Evolutionary conservation across 2,113 vertebrate species (phyloP).

Genomic region (Ctenodactylus gundi): DNA sequence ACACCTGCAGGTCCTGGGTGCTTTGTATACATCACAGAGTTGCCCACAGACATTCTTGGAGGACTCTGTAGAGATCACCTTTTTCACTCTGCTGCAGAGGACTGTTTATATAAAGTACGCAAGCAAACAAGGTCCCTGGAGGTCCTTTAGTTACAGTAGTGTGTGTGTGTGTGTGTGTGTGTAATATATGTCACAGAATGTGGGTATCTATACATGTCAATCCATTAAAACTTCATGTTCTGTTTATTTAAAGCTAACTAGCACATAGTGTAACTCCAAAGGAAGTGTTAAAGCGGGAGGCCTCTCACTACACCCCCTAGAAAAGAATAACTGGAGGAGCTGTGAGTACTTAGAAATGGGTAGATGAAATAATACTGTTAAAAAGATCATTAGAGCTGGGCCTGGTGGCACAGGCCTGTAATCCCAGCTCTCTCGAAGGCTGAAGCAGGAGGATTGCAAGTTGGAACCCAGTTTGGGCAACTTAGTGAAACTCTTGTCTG

Average conservation of each 20-base stretch:
- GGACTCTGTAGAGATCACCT: background rate
- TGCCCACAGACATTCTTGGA: background rate
- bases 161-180: background rate
- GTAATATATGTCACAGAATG: background rate
- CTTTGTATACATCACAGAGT: background rate
- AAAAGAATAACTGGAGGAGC: background rate
- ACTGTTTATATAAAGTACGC: background rate
- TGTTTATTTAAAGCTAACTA: background rate
- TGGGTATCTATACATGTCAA: background rate
- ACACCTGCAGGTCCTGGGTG: background rate
- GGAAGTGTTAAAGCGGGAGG: background rate
- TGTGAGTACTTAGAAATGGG: background rate
- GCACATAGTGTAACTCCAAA: background rate
- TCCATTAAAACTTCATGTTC: background rate
- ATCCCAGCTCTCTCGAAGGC: too few species aligned
- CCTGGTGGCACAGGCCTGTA: too few species aligned
- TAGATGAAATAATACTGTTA: background rate
- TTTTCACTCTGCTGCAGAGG: background rate
- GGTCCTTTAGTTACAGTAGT: background rate
- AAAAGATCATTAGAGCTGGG: too few species aligned
- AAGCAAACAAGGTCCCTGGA: background rate
- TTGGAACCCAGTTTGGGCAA: too few species aligned
- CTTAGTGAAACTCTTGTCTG: too few species aligned
- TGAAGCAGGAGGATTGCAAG: too few species aligned
- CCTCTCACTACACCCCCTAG: too few species aligned